A percentile compares a stretch with the other conserved stretches of the same genome.
phyloP scores from a whole-genome alignment of 2,797 vertebrate genomes.

The Pipistrellus kuhlii region DNA sequence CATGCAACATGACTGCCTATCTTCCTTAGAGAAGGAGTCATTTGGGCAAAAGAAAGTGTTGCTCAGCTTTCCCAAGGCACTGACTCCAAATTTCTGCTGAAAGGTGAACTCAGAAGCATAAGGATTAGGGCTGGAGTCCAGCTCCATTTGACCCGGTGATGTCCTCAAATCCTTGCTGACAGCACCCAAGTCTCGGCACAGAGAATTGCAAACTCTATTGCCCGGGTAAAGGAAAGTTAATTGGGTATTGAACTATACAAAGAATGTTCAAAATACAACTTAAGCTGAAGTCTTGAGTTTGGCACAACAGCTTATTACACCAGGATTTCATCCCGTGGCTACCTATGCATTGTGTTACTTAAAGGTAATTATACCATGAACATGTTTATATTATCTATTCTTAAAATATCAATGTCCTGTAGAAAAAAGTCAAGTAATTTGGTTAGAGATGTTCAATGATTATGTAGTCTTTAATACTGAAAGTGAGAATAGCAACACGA shows the following conservation, averaged over 20 bases:
- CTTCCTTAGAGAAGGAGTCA: neutral
- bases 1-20: rapidly evolving
- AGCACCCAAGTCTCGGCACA: neutral
- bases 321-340: neutral
- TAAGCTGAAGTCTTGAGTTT: neutral
- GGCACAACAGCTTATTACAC: neutral
- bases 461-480: neutral
- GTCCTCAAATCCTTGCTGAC: neutral
- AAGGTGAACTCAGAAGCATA: neutral
- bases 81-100: neutral
- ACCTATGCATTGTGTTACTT: neutral
- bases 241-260: neutral
- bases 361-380: neutral
- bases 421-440: neutral
- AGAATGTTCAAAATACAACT: neutral
- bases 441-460: neutral
- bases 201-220: neutral
- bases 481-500: neutral
- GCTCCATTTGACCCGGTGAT: neutral
- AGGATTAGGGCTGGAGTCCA: neutral
- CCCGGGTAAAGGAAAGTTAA: neutral
- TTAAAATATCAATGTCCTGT: neutral
- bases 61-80: neutral
- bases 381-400: neutral
- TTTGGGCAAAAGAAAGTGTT: neutral